Evolutionary conservation across 2,888 invertebrate species (phyloP), one percentile per base, ranked within the genome.

Genomic region (Carterocephalus palaemon): DNA sequence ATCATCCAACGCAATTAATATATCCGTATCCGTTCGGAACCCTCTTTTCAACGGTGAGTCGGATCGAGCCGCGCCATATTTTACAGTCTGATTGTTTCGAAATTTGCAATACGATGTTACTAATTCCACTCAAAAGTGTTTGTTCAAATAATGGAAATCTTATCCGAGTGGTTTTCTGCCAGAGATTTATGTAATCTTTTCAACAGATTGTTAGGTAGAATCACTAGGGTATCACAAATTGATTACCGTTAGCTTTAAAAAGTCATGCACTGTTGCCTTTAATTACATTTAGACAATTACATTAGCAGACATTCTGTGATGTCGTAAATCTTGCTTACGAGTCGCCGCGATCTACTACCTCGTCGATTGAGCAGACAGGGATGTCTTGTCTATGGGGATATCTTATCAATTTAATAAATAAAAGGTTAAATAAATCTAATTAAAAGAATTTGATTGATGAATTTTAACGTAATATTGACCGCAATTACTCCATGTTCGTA

Each of bases 1-100:
- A 60, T 67, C 63, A 65, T 69, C 59, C 62, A 56, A 58, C 60
- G 67, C 64, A 68, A 70, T 71, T 71, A 72, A 68, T 72, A 70
- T 64, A 64, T 68, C 68, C 71, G 67, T 65, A 64, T 63, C 56
- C 59, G 67, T 55, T 62, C 51, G 55, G 58, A 54, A 48, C 52
- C 60, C 64, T 56, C 49, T 56, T 59, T 56, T 24, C 29, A 46
- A 22, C 38, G 24, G 32, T 38, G 45, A 38, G 26, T 20, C 45
- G 31, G 13, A 37, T 29, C 24, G 24, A 12, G 29, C 29, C 13
- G 37, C 31, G 23, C 24, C 45, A 43, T 36, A 43, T 43, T 43
- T 41, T 24, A 43, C 43, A 43, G 16, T 43, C 43, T 43, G 43
- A 43, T 43, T 43, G 22, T 43, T 36, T 43, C 43, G 43, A 22